These are phyloP conservation scores for Erebia epiphron DNA, from an alignment of 2,888 invertebrate species.

Conservation along the genomic window DNA sequence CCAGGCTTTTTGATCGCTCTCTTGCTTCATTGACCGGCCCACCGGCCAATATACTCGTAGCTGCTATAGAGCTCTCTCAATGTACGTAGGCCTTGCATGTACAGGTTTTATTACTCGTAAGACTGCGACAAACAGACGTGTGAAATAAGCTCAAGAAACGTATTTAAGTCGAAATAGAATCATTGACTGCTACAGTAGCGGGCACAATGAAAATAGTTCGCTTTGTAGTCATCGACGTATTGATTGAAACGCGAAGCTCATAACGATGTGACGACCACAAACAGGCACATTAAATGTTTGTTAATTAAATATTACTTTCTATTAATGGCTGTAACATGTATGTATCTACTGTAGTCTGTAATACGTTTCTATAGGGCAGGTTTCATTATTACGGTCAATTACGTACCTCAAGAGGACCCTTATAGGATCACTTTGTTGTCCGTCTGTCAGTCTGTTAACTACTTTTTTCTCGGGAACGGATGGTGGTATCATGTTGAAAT, in stretches of 20 bases:
- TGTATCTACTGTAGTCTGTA: background rate
- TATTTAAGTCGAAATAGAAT: slow-evolving; percentile 32
- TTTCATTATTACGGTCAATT: too few relatives aligned
- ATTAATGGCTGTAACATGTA: background rate
- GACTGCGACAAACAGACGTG: slow-evolving; percentile 1
- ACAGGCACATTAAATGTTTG: background rate
- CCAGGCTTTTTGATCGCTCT: too few relatives aligned
- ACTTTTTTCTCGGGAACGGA: too few relatives aligned
- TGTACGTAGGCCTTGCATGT: too few relatives aligned
- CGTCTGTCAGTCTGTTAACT: too few relatives aligned
- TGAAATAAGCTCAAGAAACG: slow-evolving; percentile 10
- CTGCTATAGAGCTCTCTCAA: too few relatives aligned
- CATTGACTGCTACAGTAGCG: slow-evolving; percentile 22
- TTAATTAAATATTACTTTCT: background rate
- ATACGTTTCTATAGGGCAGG: background rate
- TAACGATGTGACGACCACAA: background rate
- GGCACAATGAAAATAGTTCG: slow-evolving; percentile 23
- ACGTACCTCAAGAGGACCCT: too few relatives aligned
- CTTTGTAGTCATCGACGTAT: slow-evolving; percentile 21
- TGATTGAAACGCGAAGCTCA: slow-evolving; percentile 27
- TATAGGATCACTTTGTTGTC: too few relatives aligned
- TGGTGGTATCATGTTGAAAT: too few relatives aligned
- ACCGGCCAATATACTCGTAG: too few relatives aligned
- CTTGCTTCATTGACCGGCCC: too few relatives aligned
- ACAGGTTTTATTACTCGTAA: background rate